Percentiles rank a stretch among this genome's conserved stretches.
phyloP scores from a whole-genome alignment of 2,797 vertebrate genomes.

The Karalla daura region DNA sequence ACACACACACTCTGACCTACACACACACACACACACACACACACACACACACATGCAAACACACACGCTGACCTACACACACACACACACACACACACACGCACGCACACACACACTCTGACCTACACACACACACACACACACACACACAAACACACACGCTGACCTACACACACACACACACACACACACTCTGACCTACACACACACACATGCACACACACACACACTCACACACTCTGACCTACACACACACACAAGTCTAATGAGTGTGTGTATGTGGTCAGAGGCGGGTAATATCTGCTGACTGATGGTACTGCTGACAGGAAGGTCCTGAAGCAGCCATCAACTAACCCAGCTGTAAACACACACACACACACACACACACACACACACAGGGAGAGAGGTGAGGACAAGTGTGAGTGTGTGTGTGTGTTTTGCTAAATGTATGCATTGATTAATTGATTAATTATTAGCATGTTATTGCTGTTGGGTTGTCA shows the following conservation, averaged over 20 bases:
- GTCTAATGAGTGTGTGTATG: slow-evolving; percentile 39
- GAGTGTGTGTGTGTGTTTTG: slow-evolving; percentile 22
- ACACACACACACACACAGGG: no score
- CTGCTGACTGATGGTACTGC: slow-evolving; percentile 67
- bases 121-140: no score
- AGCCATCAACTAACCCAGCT: slow-evolving; percentile 57
- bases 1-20: no score
- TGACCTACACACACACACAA: no score
- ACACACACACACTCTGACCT: not conserved
- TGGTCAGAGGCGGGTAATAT: slow-evolving; percentile 63
- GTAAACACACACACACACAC: slow-evolving; percentile 58
- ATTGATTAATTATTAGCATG: slow-evolving; percentile 72
- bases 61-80: no score
- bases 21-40: no score
- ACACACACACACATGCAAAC: no score
- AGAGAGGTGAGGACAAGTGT: slow-evolving; percentile 2
- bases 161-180: slow-evolving; percentile 14
- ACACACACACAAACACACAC: slow-evolving; percentile 31
- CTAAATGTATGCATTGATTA: slow-evolving; percentile 80
- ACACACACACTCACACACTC: not conserved
- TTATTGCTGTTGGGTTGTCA: slow-evolving; percentile 81
- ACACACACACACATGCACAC: not conserved
- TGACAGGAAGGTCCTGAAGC: slow-evolving; percentile 69
- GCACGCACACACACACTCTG: no score
- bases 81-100: no score